Conservation (phyloP, 2,797 vertebrate genomes). For the Discoglossus pictus region DNA sequence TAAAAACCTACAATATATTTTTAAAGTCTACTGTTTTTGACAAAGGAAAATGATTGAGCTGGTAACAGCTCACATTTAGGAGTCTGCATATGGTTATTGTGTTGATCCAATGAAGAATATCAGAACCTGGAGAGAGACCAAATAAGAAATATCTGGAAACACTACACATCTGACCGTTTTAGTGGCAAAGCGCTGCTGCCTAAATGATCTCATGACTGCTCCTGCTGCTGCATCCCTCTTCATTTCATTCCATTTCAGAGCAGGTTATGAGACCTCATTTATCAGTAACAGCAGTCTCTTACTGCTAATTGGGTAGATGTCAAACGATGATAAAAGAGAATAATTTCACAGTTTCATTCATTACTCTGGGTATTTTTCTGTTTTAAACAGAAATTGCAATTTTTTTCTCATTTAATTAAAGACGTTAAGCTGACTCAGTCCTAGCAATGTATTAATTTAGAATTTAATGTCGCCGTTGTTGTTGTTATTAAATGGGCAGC, state of each 20-base stretch:
- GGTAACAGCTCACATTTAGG: too few relatives aligned
- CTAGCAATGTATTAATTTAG: conserved; percentile 32
- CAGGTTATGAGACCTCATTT: conserved; percentile 46
- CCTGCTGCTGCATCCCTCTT: conserved; percentile 34
- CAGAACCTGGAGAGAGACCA: neutral
- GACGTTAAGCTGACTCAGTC: conserved; percentile 40
- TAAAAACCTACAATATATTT: too few relatives aligned
- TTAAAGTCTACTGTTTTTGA: too few relatives aligned
- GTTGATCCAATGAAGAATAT: neutral
- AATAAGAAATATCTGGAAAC: neutral
- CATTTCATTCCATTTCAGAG: conserved; percentile 54
- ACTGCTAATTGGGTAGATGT: conserved; percentile 57
- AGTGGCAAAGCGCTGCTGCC: conserved; percentile 36
- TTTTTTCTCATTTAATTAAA: conserved; percentile 55
- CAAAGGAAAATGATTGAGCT: too few relatives aligned
- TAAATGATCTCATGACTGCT: conserved; percentile 46
- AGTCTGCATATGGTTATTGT: too few relatives aligned
- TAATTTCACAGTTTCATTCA: conserved; percentile 22
- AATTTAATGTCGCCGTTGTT: conserved; percentile 25
- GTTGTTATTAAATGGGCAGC: conserved; percentile 17
- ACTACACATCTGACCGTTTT: neutral
- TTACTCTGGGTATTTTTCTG: conserved; percentile 44
- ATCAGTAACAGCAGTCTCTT: conserved; percentile 53
- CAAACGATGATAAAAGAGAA: conserved; percentile 44
- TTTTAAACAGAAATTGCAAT: conserved; percentile 39